phyloP scores from a whole-genome alignment of 1,140 invertebrate species.

The Nymphalis io region DNA sequence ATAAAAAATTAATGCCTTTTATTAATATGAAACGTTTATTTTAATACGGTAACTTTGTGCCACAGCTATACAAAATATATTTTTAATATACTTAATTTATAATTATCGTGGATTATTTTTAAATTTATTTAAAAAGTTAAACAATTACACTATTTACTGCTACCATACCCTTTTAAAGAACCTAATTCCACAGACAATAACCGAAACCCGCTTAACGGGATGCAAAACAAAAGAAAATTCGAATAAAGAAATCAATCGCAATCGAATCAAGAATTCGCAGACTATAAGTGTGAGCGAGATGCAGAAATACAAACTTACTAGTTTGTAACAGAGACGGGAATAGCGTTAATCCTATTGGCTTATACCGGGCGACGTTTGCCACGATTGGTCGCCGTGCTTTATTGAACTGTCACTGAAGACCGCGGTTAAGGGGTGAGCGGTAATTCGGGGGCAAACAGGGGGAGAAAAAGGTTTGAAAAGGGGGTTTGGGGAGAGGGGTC shows the following conservation, averaged over 20 bases:
- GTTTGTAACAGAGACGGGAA: conserved; percentile 47
- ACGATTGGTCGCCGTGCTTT: conserved; percentile 77
- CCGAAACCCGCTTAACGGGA: conserved; percentile 43
- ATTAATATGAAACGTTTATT: no score
- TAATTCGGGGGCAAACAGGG: conserved; percentile 72
- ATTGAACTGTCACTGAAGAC: conserved; percentile 80
- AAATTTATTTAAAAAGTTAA: neutral
- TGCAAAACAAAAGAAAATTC: conserved; percentile 74
- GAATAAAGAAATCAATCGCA: conserved; percentile 76
- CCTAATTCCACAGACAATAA: conserved; percentile 44
- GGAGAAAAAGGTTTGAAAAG: conserved; percentile 41
- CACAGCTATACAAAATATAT: no score
- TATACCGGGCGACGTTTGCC: conserved; percentile 79
- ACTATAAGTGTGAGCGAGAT: conserved; percentile 57
- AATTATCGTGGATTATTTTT: neutral
- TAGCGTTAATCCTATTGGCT: conserved; percentile 80
- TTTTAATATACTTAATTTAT: no score
- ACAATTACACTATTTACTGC: neutral
- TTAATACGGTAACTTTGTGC: no score
- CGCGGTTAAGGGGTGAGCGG: conserved; percentile 73
- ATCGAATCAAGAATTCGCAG: conserved; percentile 76
- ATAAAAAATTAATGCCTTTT: no score
- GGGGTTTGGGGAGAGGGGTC: conserved; percentile 42
- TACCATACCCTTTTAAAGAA: conserved; percentile 26
- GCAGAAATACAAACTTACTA: conserved; percentile 29